Percentiles rank a stretch among this genome's conserved stretches.
These are phyloP conservation scores for Eurois occulta DNA, from an alignment of 2,888 invertebrate genomes.

Conservation along the genomic window DNA sequence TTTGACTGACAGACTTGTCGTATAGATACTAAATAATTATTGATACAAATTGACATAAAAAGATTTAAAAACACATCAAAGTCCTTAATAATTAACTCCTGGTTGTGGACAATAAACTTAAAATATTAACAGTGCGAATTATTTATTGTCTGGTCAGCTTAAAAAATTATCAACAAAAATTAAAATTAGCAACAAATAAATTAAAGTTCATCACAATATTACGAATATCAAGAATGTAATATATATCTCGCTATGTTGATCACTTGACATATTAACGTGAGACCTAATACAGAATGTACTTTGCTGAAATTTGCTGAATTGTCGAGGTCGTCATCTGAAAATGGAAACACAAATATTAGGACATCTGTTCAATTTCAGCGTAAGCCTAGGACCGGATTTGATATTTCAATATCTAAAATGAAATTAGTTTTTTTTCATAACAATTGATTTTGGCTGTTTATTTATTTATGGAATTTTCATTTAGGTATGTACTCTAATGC, in stretches of 20 bases:
- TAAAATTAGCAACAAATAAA: conserved; percentile 57
- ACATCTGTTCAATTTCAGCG: conserved; percentile 12
- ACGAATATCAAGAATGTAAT: conserved; percentile 77
- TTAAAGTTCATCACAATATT: conserved; percentile 55
- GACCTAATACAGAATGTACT: conserved; percentile 70
- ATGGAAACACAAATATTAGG: conserved; percentile 39
- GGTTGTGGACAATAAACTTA: conserved; percentile 41
- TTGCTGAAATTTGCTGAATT: conserved; percentile 75
- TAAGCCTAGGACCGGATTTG: conserved; percentile 31
- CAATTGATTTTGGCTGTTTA: not conserved
- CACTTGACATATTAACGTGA: conserved; percentile 71
- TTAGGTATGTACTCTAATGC: not conserved
- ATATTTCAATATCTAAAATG: conserved; percentile 26
- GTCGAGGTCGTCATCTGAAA: conserved; percentile 82
- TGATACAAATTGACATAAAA: conserved; percentile 4
- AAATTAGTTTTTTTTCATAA: conserved; percentile 15
- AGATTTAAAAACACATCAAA: conserved; percentile 1
- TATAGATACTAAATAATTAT: conserved; percentile 22
- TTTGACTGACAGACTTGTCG: conserved; percentile 35
- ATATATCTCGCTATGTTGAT: conserved; percentile 69
- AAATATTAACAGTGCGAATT: conserved; percentile 56
- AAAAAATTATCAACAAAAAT: conserved; percentile 63
- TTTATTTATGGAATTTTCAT: conserved; percentile 7
- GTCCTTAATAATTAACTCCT: conserved; percentile 17
- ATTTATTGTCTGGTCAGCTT: conserved; percentile 84